A percentile compares a stretch with the other conserved stretches of the same genome.
phyloP scores from a whole-genome alignment of 2,888 invertebrate genomes.

The Podotricha telesiphe region DNA sequence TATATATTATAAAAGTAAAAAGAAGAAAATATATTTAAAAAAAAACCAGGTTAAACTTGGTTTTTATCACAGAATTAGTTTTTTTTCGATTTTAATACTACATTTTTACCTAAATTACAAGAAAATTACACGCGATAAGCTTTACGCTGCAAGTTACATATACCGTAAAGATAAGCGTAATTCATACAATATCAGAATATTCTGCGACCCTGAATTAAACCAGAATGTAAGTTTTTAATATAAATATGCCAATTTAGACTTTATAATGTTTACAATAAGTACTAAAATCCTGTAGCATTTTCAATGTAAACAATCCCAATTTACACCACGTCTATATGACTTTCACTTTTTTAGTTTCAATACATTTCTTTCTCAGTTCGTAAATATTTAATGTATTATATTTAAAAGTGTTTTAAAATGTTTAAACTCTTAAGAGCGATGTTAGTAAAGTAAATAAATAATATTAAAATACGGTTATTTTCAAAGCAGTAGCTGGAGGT shows the following conservation, averaged over 20 bases:
- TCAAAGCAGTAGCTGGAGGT: not conserved
- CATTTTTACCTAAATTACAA: not conserved
- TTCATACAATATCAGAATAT: conserved; percentile 11
- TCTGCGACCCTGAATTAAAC: conserved; percentile 29
- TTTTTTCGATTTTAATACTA: conserved; percentile 7
- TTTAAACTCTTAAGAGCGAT: not conserved
- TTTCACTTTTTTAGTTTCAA: conserved; percentile 33
- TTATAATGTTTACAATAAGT: conserved; percentile 15
- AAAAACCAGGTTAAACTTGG: too few species aligned
- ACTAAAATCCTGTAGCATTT: conserved; percentile 17
- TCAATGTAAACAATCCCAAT: conserved; percentile 42
- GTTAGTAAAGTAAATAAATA: not conserved
- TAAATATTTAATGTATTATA: conserved; percentile 26
- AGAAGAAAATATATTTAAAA: too few species aligned
- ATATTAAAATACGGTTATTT: not conserved
- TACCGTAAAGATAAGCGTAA: not conserved
- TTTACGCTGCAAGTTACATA: not conserved
- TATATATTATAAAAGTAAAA: too few species aligned
- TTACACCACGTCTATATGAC: conserved; percentile 35
- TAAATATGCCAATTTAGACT: conserved; percentile 9
- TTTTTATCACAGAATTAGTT: not conserved
- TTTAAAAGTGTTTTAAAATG: conserved; percentile 4
- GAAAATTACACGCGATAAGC: conserved; percentile 7
- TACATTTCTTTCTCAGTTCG: conserved; percentile 22
- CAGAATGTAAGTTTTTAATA: conserved; percentile 22